Base-by-base conservation (phyloP, 2,797 vertebrate genomes). In the Erethizon dorsatum region DNA sequence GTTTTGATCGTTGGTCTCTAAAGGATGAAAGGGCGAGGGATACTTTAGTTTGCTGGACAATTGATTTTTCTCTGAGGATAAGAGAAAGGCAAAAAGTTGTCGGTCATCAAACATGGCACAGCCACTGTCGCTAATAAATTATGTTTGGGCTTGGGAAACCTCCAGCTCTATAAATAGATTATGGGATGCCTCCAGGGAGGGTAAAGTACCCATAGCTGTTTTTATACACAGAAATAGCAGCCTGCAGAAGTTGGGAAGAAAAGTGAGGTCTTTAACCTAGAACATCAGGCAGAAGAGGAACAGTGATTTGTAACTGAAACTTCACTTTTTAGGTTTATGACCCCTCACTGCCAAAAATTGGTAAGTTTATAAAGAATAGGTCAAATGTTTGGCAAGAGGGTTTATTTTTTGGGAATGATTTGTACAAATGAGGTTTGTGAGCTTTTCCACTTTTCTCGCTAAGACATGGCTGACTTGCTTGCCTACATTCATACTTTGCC, bases 121-220 rank as follows among this genome's bases (percentile, higher is more conserved):
- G 91, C 86, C 95, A 92, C 97, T 97, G 94, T 97, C 97, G 86
- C 65, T 97, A 96, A 54, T 95, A 95, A 96, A 95, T 97, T 94
- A 63, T 88, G 92, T 97, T 98, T 98, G 78, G 28, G 91, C 92
- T 98, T 98, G 97, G 97, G 97, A 90, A 1, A 0, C 50, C 78
- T 97, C 98, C 98, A 98, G 45, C 85, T 37, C 92, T 98, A 97
- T 98, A 98, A 98, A 98, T 98, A 98, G 97, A 96, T 97, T 86
- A 80, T 90, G 98, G 97, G 97, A 97, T 98, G 95, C 96, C 96
- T 97, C 97, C 69, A 83, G 95, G 56, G 92, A 97, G 96, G 96
- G 75, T 96, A 75, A 80, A 33, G 90, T n/a, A 13, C 15, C 41
- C 91, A 73, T 89, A 45, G 9, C 83, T 85, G 63, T 90, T 97